phyloP scores from a whole-genome alignment of 2,888 invertebrate species.

The Melitaea athalia region DNA sequence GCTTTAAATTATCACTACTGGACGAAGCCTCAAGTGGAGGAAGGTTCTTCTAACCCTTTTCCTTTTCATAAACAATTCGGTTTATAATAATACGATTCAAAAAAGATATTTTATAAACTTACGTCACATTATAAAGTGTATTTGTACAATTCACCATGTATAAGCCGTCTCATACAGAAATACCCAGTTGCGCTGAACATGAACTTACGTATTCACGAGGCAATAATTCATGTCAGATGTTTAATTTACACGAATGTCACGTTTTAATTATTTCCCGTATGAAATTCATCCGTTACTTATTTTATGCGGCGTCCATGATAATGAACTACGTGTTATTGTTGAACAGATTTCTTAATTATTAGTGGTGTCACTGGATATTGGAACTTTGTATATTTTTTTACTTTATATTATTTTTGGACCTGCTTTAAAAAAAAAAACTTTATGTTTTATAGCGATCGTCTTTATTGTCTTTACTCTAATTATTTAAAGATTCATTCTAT shows the following conservation, averaged over 20 bases:
- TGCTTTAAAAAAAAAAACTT: background rate
- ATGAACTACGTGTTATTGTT: slow-evolving; percentile 20
- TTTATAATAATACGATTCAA: too few relatives aligned
- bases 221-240: slow-evolving; percentile 23
- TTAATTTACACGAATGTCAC: slow-evolving; percentile 15
- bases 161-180: too few relatives aligned
- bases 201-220: slow-evolving; percentile 1
- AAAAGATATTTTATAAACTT: too few relatives aligned
- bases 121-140: too few relatives aligned
- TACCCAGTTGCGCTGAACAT: background rate
- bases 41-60: too few relatives aligned
- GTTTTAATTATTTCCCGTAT: slow-evolving; percentile 22
- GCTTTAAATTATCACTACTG: background rate
- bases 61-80: too few relatives aligned
- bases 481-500: too few relatives aligned
- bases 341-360: slow-evolving; percentile 12
- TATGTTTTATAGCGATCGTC: background rate
- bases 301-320: slow-evolving; percentile 20
- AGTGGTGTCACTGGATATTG: slow-evolving; percentile 10
- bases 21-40: too few relatives aligned
- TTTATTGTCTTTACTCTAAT: too few relatives aligned
- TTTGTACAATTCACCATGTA: too few relatives aligned
- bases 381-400: background rate
- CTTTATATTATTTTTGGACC: too few relatives aligned
- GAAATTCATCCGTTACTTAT: slow-evolving; percentile 12